Evolutionary conservation across 1,140 invertebrate species (phyloP).

Genomic region (Anthonomus grandis): DNA sequence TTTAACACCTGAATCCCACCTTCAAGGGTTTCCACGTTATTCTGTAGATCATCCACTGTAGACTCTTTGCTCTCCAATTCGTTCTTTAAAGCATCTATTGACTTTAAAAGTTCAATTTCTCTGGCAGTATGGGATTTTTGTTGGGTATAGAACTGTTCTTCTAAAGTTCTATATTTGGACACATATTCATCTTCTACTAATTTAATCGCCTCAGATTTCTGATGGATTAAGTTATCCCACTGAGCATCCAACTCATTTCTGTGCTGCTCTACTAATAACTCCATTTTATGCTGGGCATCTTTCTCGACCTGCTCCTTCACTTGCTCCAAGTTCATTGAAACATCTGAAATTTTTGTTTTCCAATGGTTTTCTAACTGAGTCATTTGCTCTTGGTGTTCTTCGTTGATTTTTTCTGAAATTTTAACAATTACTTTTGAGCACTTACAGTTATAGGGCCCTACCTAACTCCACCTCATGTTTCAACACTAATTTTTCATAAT

Average conservation of each 20-base stretch:
- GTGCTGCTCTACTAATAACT: conserved; percentile 48
- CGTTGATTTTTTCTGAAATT: conserved; percentile 44
- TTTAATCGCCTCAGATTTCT: conserved; percentile 54
- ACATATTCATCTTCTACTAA: conserved; percentile 53
- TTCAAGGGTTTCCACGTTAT: conserved; percentile 46
- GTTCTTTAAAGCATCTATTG: conserved; percentile 45
- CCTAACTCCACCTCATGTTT: conserved; percentile 59
- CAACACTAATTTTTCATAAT: conserved; percentile 56
- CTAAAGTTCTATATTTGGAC: conserved; percentile 51
- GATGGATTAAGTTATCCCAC: conserved; percentile 54
- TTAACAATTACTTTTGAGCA: not conserved
- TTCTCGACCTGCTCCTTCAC: conserved; percentile 53
- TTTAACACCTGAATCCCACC: conserved; percentile 48
- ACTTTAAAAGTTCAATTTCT: conserved; percentile 46
- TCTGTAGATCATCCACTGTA: conserved; percentile 46
- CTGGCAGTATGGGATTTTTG: conserved; percentile 44
- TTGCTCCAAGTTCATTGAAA: conserved; percentile 48
- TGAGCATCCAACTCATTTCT: conserved; percentile 51
- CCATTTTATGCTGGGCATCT: conserved; percentile 48
- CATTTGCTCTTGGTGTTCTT: conserved; percentile 46
- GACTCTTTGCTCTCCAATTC: conserved; percentile 44
- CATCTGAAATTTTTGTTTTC: conserved; percentile 46
- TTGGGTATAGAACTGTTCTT: conserved; percentile 46
- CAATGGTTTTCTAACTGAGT: conserved; percentile 47
- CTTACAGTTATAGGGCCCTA: conserved; percentile 36